Base-by-base conservation (phyloP, 1,140 invertebrate genomes). In the Papilio glaucus region DNA sequence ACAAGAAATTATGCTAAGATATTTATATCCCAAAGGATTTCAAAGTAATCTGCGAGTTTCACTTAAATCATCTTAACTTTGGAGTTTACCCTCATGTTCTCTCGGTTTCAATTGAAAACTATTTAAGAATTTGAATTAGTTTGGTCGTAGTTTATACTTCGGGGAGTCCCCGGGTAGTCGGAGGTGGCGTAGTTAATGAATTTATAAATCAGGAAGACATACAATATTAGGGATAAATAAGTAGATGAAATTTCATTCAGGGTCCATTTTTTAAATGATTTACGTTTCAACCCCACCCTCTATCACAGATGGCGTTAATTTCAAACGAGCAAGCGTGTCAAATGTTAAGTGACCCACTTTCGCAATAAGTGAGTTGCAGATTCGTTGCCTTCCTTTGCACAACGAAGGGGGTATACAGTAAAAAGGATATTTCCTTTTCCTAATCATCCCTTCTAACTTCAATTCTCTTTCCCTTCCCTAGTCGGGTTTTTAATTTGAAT, bases 31-130 rank as follows among this genome's bases (percentile, higher is more conserved):
- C 10, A 4, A 53, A 53, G 45, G 2, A 53, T 53, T 53, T 13
- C 45, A 53, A 53, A 53, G n/a, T 49, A 49, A 49, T 49, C 18
- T 53, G 21, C 21, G 21, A 8, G 42, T 21, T 21, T 21, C 8
- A 9, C 45, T 53, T 53, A 53, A 53, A 53, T 53, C 5, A 18
- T 45, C 8, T 53, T 53, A 24, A 53, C 45, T 45, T 45, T 45
- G 42, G n/a, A 15, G 42, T 45, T 45, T 15, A 45, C n/a, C 21
- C 8, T 53, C 21, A 53, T 21, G 18, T 24, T 0, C 4, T 9
- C 13, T 10, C 10, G 21, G 15, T 53, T 53, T 53, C 18, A 53
- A 53, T 53, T 53, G 45, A 53, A 53, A 53, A 53, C 45, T 53
- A 9, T 53, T 42, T n/a, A 53, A 53, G 18, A 53, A 45, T 21